Evolutionary conservation across 2,797 vertebrate genomes (phyloP), one percentile per base, ranked within the genome.

Genomic region (Pangasius krempfi): DNA sequence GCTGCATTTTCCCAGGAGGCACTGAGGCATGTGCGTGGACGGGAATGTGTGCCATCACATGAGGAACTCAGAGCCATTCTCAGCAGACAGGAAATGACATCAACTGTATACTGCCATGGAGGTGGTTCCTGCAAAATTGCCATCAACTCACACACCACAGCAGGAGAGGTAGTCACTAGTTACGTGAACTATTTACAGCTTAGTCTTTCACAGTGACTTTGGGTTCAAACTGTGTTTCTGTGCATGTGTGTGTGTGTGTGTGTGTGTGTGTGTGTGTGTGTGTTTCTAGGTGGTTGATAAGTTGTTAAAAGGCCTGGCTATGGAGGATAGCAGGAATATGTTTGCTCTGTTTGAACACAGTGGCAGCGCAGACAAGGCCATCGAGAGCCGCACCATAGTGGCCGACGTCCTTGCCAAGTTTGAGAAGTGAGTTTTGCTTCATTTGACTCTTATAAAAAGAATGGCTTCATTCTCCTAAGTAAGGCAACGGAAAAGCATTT

Each of bases 41-140:
- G 98, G 82, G 98, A 99, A 94, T 97, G 97, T 89, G 97, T 99
- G 88, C 98, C 98, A 0, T 99, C 98, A 0, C 96, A 97, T 73
- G 97, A 98, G 93, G 98, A 99, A 94, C 97, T 99, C 87, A 95
- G 97, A 72, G 95, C 97, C 30, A 96, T 99, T 86, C 97, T 99
- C 76, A 92, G 95, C 64, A 96, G 97, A 64, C 97, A 98, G 94
- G 98, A 99, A 86, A 98, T 99, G 98, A 97, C 96, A 47, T 97
- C 98, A 90, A 99, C 97, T 0, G 97, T 99, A 10, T 97, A 99
- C 88, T 99, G 98, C 92, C 98, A 99, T 0, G 98, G 98, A 0
- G 98, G 98, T 2, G 98, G 98, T 7, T 98, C 98, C 91, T 99
- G 98, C 95, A 99, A 99, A 94, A 99, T 99, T 94, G 97, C 97